These are phyloP conservation scores for Tipula confusa DNA, from an alignment of 2,888 invertebrate genomes.

Conservation along the genomic window DNA sequence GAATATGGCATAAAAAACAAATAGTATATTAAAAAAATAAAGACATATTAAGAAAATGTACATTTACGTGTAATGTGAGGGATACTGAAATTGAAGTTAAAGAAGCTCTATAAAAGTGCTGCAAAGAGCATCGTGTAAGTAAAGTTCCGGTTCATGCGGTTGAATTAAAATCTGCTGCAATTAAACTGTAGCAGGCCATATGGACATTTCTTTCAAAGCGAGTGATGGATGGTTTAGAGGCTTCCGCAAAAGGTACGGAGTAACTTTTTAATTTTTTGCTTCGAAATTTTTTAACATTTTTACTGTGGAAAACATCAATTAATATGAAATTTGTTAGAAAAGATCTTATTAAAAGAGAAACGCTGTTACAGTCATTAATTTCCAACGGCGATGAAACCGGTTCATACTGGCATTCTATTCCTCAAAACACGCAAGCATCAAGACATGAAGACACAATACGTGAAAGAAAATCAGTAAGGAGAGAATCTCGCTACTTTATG, in stretches of 20 bases:
- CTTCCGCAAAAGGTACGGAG: background rate
- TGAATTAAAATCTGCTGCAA: conserved; percentile 21
- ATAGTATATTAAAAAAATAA: conserved; percentile 20
- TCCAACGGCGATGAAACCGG: background rate
- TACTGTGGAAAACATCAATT: background rate
- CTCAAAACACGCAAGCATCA: background rate
- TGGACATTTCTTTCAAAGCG: background rate
- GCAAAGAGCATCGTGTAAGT: background rate
- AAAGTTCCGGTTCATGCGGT: background rate
- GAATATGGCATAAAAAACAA: background rate
- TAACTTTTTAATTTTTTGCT: too few relatives aligned
- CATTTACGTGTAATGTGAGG: background rate
- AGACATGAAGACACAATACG: background rate
- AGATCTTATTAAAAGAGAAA: background rate
- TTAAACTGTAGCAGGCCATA: background rate
- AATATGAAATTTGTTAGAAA: background rate
- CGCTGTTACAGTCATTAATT: background rate
- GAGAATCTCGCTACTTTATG: too few relatives aligned
- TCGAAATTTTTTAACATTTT: background rate
- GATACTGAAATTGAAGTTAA: background rate
- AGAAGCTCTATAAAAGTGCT: background rate
- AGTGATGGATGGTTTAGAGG: background rate
- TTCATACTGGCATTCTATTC: background rate
- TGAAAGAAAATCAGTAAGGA: background rate
- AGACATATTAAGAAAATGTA: background rate